Conservation (phyloP, 1,140 invertebrate species). For the Gerris buenoi region DNA sequence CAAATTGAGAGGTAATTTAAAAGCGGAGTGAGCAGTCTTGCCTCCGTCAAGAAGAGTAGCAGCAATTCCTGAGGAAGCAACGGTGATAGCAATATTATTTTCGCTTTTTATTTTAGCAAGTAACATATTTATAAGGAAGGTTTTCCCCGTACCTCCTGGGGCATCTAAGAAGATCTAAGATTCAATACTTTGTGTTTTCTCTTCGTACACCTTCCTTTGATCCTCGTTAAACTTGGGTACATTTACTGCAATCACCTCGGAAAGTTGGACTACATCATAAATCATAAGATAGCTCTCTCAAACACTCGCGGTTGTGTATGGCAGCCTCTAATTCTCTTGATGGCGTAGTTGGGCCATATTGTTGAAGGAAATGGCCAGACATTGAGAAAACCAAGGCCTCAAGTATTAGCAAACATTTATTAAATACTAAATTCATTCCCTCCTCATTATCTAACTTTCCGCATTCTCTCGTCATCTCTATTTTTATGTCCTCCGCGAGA, state of each 20-base stretch:
- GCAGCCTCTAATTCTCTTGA: not conserved
- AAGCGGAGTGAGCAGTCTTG: conserved; percentile 27
- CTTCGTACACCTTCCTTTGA: not conserved
- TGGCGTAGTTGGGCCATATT: not conserved
- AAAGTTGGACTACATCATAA: not conserved
- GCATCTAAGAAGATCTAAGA: conserved; percentile 21
- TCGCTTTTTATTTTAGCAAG: conserved; percentile 21
- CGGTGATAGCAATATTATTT: conserved; percentile 24
- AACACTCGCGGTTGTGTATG: not conserved
- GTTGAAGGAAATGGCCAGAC: no score
- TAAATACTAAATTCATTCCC: no score
- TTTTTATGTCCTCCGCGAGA: not conserved
- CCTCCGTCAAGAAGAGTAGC: conserved; percentile 25
- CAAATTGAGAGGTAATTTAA: conserved; percentile 27
- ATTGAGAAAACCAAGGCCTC: no score
- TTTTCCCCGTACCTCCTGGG: conserved; percentile 28
- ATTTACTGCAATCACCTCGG: not conserved
- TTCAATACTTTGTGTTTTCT: not conserved
- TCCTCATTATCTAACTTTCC: no score
- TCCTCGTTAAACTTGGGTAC: not conserved
- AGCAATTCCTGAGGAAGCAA: conserved; percentile 31
- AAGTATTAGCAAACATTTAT: no score
- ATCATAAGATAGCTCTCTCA: not conserved
- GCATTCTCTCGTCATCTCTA: not conserved
- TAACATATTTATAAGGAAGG: conserved; percentile 26